These are phyloP conservation scores for Crioceris asparagi DNA, from an alignment of 2,888 invertebrate species.

Conservation along the genomic window DNA sequence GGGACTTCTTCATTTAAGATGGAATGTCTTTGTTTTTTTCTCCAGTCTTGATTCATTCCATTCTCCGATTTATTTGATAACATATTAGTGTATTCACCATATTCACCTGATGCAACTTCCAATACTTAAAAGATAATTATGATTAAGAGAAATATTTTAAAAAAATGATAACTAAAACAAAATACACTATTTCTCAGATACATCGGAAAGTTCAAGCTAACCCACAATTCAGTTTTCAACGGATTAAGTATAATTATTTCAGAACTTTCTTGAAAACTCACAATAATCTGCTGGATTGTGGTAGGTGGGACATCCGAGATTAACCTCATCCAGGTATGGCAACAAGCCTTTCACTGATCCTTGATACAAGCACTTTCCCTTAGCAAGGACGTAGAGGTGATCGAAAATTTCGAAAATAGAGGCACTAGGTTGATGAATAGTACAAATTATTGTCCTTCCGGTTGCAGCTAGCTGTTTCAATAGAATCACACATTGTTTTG, in stretches of 20 bases:
- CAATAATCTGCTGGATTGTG: constrained; percentile 66
- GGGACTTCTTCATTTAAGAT: neutral
- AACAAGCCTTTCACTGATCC: constrained; percentile 67
- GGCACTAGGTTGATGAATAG: constrained; percentile 88
- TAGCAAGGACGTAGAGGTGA: constrained; percentile 72
- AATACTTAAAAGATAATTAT: constrained; percentile 46
- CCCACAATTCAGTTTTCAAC: too few species aligned
- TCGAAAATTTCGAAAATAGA: constrained; percentile 80
- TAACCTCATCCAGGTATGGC: constrained; percentile 60
- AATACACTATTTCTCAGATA: too few species aligned
- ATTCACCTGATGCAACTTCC: constrained; percentile 72
- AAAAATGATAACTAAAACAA: too few species aligned
- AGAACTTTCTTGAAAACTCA: constrained; percentile 17
- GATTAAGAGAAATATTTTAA: constrained; percentile 3
- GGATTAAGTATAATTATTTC: too few species aligned
- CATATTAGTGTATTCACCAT: constrained; percentile 46
- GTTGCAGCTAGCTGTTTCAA: constrained; percentile 72
- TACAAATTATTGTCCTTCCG: constrained; percentile 78
- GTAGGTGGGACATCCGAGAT: constrained; percentile 71
- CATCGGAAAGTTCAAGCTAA: too few species aligned
- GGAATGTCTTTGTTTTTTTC: constrained; percentile 33
- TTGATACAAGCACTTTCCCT: constrained; percentile 69
- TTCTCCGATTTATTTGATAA: constrained; percentile 52
- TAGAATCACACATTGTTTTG: constrained; percentile 70
- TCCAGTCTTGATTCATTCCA: constrained; percentile 49